Evolutionary conservation across 2,113 vertebrate species (phyloP), one percentile per base, ranked within the genome.

Genomic region (Semicossyphus pulcher): DNA sequence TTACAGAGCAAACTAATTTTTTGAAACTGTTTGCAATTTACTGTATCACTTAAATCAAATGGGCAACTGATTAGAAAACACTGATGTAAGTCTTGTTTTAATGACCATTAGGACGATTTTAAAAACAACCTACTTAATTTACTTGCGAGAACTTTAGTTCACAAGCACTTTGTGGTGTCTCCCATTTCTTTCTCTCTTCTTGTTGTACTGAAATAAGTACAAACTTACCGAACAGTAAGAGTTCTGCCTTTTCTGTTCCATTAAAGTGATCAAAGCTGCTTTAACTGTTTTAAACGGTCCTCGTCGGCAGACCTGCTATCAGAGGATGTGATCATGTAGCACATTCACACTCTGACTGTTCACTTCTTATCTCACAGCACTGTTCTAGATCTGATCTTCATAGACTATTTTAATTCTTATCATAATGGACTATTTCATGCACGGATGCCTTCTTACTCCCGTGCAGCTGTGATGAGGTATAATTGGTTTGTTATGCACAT

Each of bases 391-490:
- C 86, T 74, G 85, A 87, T 92, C 81, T 80, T 83, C 87, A 90
- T 89, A 88, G 81, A 84, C 85, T 86, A 82, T 91, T 90, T 91
- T 90, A 89, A 92, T 92, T 92, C 86, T 92, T 90, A 92, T 92
- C 91, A 84, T 92, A 92, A 92, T 89, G 86, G 91, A 88, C 88
- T 89, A 91, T 89, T 93, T 91, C 90, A 89, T 81, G 90, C 89
- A 79, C 87, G 59, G 73, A 83, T 90, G 91, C 84, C 67, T 91
- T 86, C 84, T 80, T 71, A 72, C 86, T 88, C 83, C 83, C 37
- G 34, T 84, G 69, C 87, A 85, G 74, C 78, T 81, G 74, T 71
- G 89, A 89, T 78, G 67, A 87, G 84, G 70, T 78, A 76, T 91
- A 93, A 93, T 93, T 90, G 91, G 77, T 93, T 92, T 79, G 86